phyloP scores from a whole-genome alignment of 2,113 vertebrate species.

The Cathartes aura region DNA sequence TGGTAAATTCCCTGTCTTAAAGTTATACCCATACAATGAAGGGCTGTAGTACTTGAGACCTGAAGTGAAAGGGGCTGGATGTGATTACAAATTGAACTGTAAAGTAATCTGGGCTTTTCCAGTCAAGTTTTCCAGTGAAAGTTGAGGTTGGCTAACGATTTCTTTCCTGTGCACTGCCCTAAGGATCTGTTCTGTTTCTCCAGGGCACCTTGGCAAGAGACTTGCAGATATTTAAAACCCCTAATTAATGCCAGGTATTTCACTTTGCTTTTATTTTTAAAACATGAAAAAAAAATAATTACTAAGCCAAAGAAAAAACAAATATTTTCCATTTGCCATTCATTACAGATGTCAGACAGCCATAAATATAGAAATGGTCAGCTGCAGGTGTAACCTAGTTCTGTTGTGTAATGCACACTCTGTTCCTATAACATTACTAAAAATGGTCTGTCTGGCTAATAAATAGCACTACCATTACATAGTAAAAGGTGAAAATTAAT shows the following conservation, averaged over 20 bases:
- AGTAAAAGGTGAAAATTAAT: conserved; percentile 62
- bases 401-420: conserved; percentile 36
- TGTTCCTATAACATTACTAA: conserved; percentile 58
- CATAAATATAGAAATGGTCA: conserved; percentile 61
- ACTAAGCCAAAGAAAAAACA: conserved; percentile 16
- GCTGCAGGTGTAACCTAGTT: conserved; percentile 61
- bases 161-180: conserved; percentile 56
- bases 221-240: conserved; percentile 55
- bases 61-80: conserved; percentile 33
- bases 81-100: conserved; percentile 47
- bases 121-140: conserved; percentile 60
- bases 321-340: conserved; percentile 61
- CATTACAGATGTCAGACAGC: conserved; percentile 58
- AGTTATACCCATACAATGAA: background rate
- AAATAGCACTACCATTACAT: conserved; percentile 51
- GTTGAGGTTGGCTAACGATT: conserved; percentile 30
- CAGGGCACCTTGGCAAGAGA: conserved; percentile 25
- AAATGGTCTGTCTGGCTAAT: conserved; percentile 55
- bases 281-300: conserved; percentile 24
- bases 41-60: background rate
- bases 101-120: conserved; percentile 46
- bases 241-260: conserved; percentile 64
- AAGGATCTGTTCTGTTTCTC: conserved; percentile 33
- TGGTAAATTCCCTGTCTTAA: background rate
- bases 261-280: conserved; percentile 65